Evolutionary conservation across 2,113 vertebrate genomes (phyloP).

Genomic region (Rhinoptilus africanus): DNA sequence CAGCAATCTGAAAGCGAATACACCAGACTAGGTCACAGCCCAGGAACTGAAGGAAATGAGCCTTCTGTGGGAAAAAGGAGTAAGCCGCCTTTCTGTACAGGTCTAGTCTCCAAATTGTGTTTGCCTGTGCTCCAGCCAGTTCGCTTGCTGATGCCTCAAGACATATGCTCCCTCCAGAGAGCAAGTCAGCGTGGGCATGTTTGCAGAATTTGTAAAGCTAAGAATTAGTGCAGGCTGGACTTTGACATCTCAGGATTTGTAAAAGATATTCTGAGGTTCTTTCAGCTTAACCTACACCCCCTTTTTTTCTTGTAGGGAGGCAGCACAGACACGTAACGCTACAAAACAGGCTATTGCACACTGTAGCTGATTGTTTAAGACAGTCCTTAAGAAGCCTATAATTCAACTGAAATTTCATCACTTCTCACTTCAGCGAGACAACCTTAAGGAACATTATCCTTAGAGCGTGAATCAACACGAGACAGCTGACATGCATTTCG

Average conservation of each 20-base stretch:
- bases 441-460: slow-evolving; percentile 52
- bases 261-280: neutral
- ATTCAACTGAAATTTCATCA: slow-evolving; percentile 54
- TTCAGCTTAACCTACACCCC: neutral
- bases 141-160: neutral
- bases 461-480: slow-evolving; percentile 48
- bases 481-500: slow-evolving; percentile 44
- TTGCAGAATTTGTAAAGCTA: neutral
- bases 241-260: neutral
- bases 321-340: neutral
- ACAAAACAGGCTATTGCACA: slow-evolving; percentile 24
- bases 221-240: neutral
- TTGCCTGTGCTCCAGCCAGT: neutral
- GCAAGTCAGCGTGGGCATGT: neutral
- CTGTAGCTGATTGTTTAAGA: slow-evolving; percentile 32
- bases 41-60: neutral
- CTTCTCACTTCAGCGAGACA: slow-evolving; percentile 38
- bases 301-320: neutral
- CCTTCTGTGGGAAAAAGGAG: neutral
- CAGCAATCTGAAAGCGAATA: neutral
- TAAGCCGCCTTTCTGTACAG: neutral
- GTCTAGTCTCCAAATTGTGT: neutral
- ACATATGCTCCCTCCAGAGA: neutral
- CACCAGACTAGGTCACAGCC: neutral
- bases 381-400: slow-evolving; percentile 12